Evolutionary conservation across 2,113 vertebrate genomes (phyloP).

Genomic region (Dicerorhinus sumatrensis): DNA sequence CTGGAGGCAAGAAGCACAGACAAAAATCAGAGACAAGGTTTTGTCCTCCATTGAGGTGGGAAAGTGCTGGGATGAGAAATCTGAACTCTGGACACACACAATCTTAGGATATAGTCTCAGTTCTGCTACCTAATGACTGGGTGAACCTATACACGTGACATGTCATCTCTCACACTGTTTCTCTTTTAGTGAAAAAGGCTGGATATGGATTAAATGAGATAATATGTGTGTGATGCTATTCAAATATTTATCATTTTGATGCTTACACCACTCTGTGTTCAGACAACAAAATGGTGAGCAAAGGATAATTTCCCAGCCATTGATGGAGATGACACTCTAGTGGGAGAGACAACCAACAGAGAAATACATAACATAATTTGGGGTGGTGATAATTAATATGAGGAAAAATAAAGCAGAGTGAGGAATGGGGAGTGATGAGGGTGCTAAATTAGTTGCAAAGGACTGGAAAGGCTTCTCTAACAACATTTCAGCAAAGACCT

Average conservation of each 20-base stretch:
- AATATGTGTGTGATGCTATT: background rate
- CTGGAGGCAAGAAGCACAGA: background rate
- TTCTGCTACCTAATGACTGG: background rate
- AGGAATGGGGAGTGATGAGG: background rate
- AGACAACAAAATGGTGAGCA: background rate
- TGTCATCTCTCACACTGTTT: background rate
- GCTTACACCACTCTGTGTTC: background rate
- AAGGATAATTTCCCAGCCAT: background rate
- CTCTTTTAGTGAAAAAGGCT: background rate
- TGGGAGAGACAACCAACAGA: background rate
- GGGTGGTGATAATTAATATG: background rate
- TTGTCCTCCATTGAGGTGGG: background rate
- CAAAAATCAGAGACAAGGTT: background rate
- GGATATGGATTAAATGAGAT: background rate
- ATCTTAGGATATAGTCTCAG: background rate
- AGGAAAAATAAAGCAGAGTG: background rate
- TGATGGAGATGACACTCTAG: background rate
- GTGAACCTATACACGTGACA: background rate
- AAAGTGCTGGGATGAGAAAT: background rate
- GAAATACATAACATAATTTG: background rate
- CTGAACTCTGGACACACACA: background rate
- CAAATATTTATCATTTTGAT: background rate
- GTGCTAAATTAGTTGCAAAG: background rate
- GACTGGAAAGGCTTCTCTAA: background rate
- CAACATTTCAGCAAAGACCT: background rate